These are phyloP conservation scores for Bufo bufo DNA, from an alignment of 2,113 vertebrate species.

Conservation along the genomic window DNA sequence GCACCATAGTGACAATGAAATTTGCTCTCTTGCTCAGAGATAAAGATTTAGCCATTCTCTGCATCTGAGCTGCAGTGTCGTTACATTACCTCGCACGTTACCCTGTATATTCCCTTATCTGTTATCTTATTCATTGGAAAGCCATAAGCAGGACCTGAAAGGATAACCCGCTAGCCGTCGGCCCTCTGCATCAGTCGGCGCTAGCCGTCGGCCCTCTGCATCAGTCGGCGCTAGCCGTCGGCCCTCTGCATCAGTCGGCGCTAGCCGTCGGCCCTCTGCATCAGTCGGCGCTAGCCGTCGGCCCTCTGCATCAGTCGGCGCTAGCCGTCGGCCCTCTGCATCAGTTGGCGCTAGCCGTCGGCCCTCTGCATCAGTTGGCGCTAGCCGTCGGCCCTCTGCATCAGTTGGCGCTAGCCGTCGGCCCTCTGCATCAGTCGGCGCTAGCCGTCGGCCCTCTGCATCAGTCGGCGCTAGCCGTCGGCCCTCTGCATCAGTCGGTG, in stretches of 20 bases:
- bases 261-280: too few relatives aligned
- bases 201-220: too few relatives aligned
- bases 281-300: too few relatives aligned
- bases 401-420: neutral
- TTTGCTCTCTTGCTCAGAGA: neutral
- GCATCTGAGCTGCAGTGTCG: neutral
- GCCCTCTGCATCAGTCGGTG: neutral
- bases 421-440: too few relatives aligned
- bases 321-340: neutral
- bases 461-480: neutral
- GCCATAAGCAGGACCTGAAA: neutral
- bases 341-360: neutral
- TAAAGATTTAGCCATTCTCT: neutral
- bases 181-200: too few relatives aligned
- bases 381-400: neutral
- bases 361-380: too few relatives aligned
- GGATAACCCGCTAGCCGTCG: neutral
- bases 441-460: too few relatives aligned
- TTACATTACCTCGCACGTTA: neutral
- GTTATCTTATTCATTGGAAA: neutral
- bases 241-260: neutral
- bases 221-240: neutral
- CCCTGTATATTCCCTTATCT: neutral
- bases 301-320: too few relatives aligned
- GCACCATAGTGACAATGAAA: neutral